These are phyloP conservation scores for Pyrocoelia pectoralis DNA, from an alignment of 2,888 invertebrate species.

Conservation along the genomic window DNA sequence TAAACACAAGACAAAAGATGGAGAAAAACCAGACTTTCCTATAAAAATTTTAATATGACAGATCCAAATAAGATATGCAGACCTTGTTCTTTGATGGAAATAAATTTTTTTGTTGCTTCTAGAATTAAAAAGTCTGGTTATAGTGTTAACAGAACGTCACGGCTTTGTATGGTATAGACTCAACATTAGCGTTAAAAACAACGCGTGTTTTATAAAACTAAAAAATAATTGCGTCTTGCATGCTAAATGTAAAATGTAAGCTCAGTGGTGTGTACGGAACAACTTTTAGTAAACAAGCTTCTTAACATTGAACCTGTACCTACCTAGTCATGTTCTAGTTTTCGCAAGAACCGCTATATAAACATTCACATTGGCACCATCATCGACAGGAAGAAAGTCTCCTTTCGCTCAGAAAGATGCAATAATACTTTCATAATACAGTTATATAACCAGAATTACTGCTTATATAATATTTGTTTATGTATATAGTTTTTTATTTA, in stretches of 20 bases:
- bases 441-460: conserved; percentile 11
- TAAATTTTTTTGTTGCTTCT: too few species aligned
- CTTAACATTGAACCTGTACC: conserved; percentile 24
- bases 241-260: conserved; percentile 15
- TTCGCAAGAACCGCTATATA: conserved; percentile 30
- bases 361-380: conserved; percentile 20
- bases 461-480: conserved; percentile 12
- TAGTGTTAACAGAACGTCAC: neutral
- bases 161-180: neutral
- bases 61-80: too few species aligned
- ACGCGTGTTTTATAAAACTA: neutral
- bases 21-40: too few species aligned
- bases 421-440: conserved; percentile 30
- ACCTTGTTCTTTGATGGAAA: too few species aligned
- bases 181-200: neutral
- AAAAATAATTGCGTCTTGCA: conserved; percentile 8
- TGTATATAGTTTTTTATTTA: neutral
- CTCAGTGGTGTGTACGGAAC: conserved; percentile 10
- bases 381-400: conserved; percentile 30
- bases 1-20: too few species aligned
- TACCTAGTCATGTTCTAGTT: conserved; percentile 27
- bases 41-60: too few species aligned
- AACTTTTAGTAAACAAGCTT: conserved; percentile 13
- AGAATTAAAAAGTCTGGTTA: neutral
- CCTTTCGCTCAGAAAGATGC: conserved; percentile 30